These are phyloP conservation scores for Calephelis perditalis DNA, from an alignment of 2,888 invertebrate species.

Conservation along the genomic window DNA sequence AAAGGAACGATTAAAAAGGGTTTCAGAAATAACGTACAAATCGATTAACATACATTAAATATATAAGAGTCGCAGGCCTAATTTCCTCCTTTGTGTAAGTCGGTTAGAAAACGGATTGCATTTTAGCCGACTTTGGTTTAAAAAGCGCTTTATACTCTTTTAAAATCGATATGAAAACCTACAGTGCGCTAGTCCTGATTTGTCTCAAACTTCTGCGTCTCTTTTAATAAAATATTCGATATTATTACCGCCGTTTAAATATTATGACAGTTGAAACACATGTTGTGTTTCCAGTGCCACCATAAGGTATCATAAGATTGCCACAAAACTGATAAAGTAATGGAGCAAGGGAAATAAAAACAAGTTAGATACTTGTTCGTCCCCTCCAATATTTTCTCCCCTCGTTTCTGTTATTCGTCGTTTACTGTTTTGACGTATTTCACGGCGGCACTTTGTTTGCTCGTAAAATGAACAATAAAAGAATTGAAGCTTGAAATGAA, in stretches of 20 bases:
- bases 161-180: too few relatives aligned
- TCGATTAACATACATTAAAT: too few relatives aligned
- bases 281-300: neutral
- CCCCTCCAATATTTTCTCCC: conserved; percentile 11
- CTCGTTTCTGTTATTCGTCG: conserved; percentile 10
- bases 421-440: conserved; percentile 10
- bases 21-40: too few relatives aligned
- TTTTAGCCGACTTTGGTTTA: too few relatives aligned
- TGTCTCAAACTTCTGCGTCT: neutral
- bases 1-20: too few relatives aligned
- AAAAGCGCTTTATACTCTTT: too few relatives aligned
- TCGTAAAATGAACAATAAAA: conserved; percentile 10
- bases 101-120: too few relatives aligned
- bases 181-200: too few relatives aligned
- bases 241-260: neutral
- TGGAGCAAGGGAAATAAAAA: conserved; percentile 8
- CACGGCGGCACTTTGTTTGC: conserved; percentile 6
- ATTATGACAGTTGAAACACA: too few relatives aligned
- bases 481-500: conserved; percentile 3
- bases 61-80: too few relatives aligned
- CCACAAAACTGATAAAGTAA: conserved; percentile 3
- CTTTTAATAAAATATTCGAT: neutral
- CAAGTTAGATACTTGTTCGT: conserved; percentile 7
- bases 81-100: too few relatives aligned
- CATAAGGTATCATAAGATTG: conserved; percentile 3